Conservation (phyloP, 2,113 vertebrate species). For the Taxidea taxus region DNA sequence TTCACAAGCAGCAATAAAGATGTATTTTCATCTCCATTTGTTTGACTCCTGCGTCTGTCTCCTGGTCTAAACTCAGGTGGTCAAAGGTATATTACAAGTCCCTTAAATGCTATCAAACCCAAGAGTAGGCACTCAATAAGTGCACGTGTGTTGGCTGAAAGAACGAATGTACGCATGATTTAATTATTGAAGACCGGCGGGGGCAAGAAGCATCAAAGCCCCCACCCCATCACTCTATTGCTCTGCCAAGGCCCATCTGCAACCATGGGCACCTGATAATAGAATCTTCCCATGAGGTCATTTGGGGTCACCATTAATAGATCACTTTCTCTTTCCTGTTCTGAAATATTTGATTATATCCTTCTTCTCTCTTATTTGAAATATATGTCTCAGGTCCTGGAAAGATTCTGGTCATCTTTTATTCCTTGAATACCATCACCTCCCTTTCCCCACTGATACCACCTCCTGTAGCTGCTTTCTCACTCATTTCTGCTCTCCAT, state of each 20-base stretch:
- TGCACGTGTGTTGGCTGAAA: neutral
- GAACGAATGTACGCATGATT: accelerated
- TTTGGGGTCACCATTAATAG: neutral
- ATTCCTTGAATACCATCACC: neutral
- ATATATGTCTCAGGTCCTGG: neutral
- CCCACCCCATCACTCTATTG: neutral
- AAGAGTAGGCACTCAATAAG: neutral
- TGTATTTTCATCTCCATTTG: neutral
- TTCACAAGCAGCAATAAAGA: neutral
- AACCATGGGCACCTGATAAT: accelerated
- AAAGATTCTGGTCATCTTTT: neutral
- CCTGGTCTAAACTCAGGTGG: neutral
- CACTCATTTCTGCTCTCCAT: neutral
- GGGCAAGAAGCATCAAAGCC: neutral
- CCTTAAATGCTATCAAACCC: neutral
- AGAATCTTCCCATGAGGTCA: neutral
- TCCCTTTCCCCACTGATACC: neutral
- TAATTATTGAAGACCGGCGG: neutral
- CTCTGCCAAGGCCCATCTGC: neutral
- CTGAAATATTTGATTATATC: neutral
- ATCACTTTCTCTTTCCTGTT: neutral
- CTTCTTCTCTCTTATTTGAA: neutral
- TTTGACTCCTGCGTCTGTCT: neutral
- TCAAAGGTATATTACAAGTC: neutral
- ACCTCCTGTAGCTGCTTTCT: neutral